Conservation (phyloP, 1,140 invertebrate species). For the Drosophila saltans region DNA sequence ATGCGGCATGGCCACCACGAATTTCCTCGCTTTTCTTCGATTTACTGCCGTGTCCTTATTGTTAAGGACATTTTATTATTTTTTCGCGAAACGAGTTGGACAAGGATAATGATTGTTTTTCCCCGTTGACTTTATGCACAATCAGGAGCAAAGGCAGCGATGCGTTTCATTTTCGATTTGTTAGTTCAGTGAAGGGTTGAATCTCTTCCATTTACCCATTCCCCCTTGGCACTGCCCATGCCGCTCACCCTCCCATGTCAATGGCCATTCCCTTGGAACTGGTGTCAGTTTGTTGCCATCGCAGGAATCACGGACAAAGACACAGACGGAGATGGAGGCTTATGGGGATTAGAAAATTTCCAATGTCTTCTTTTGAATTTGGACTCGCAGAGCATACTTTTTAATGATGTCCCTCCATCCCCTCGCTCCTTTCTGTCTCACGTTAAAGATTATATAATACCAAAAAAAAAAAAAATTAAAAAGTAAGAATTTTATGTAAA, state of each 20-base stretch:
- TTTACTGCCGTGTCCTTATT: slow-evolving; percentile 27
- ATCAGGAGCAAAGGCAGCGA: slow-evolving; percentile 53
- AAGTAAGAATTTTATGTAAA: slow-evolving; percentile 25
- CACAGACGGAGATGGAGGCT: slow-evolving; percentile 1
- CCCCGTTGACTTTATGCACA: slow-evolving; percentile 51
- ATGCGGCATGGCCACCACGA: slow-evolving; percentile 45
- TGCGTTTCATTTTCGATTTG: slow-evolving; percentile 62
- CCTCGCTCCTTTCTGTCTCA: slow-evolving; percentile 16
- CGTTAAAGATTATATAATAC: slow-evolving; percentile 27
- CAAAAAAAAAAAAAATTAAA: slow-evolving; percentile 1
- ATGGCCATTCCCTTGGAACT: not conserved
- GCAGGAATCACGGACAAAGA: slow-evolving; percentile 55
- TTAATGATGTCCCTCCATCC: not conserved
- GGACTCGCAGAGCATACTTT: slow-evolving; percentile 2
- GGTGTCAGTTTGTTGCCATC: slow-evolving; percentile 51
- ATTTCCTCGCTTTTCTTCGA: slow-evolving; percentile 6
- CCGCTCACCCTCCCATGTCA: not conserved
- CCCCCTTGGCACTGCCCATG: too few species aligned
- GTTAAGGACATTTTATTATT: slow-evolving; percentile 69
- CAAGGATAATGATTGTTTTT: slow-evolving; percentile 75
- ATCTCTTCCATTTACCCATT: not conserved
- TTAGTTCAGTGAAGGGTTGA: slow-evolving; percentile 57
- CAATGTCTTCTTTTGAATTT: slow-evolving; percentile 13
- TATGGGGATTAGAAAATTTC: slow-evolving; percentile 18
- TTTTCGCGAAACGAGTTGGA: slow-evolving; percentile 50